Percentiles rank a stretch among this genome's conserved stretches.
These are phyloP conservation scores for Hippocampus kuda DNA, from an alignment of 2,797 vertebrate genomes.

Conservation along the genomic window DNA sequence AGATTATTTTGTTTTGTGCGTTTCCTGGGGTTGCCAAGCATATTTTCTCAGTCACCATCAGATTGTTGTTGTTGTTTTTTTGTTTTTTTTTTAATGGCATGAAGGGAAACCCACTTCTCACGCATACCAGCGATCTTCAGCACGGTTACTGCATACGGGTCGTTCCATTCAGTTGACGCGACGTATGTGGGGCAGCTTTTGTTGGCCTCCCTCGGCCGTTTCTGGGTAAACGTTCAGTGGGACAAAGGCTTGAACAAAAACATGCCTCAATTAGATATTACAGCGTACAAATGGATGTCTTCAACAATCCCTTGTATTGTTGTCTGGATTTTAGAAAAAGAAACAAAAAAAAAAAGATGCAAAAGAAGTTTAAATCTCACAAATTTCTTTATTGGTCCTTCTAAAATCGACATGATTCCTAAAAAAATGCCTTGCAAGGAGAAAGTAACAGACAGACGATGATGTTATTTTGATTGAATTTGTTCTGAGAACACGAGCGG, in stretches of 20 bases:
- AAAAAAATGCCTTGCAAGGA: not conserved
- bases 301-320: slow-evolving; percentile 48
- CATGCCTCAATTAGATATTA: slow-evolving; percentile 37
- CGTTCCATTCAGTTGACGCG: slow-evolving; percentile 32
- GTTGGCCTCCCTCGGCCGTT: slow-evolving; percentile 37
- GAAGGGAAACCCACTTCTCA: slow-evolving; percentile 34
- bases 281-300: slow-evolving; percentile 17
- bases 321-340: slow-evolving; percentile 42
- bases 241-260: slow-evolving; percentile 46
- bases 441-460: not conserved
- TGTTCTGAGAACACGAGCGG: not conserved
- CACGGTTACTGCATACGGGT: slow-evolving; percentile 29
- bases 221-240: slow-evolving; percentile 29
- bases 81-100: not conserved
- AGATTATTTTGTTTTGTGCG: not conserved
- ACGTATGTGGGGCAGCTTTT: slow-evolving; percentile 65
- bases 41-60: not conserved
- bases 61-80: not conserved
- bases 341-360: not conserved
- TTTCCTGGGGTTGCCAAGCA: not conserved
- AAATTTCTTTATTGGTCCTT: slow-evolving; percentile 1
- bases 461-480: not conserved
- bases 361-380: not conserved
- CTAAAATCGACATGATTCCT: not conserved
- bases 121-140: slow-evolving; percentile 44